These are phyloP conservation scores for Pseudolaguvia tuberculata DNA, from an alignment of 2,113 vertebrate genomes.

Conservation along the genomic window DNA sequence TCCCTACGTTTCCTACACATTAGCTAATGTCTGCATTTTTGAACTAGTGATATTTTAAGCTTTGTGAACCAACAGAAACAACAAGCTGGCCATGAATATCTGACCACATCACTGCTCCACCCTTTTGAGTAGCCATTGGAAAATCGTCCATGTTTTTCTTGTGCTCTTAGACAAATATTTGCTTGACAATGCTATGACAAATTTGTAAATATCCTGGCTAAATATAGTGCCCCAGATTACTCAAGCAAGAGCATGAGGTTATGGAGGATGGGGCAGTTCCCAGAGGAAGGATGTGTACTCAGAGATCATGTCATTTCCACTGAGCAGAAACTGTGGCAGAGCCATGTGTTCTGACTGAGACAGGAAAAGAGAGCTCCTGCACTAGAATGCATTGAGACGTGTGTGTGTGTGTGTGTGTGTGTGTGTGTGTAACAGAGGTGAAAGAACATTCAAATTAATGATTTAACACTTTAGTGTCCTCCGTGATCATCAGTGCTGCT, in stretches of 20 bases:
- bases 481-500: too few relatives aligned
- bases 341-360: neutral
- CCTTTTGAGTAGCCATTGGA: slow-evolving; percentile 12
- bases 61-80: neutral
- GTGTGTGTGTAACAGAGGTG: too few relatives aligned
- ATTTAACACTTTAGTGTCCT: too few relatives aligned
- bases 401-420: too few relatives aligned
- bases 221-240: slow-evolving; percentile 50
- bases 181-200: slow-evolving; percentile 30
- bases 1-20: neutral
- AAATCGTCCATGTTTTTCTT: slow-evolving; percentile 16
- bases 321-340: slow-evolving; percentile 2
- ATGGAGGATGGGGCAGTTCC: slow-evolving; percentile 35
- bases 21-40: neutral
- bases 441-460: too few relatives aligned
- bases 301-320: slow-evolving; percentile 31
- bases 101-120: slow-evolving; percentile 7
- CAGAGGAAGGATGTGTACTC: slow-evolving; percentile 41
- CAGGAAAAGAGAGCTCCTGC: neutral
- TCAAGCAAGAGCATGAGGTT: slow-evolving; percentile 19
- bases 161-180: slow-evolving; percentile 41
- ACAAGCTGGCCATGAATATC: slow-evolving; percentile 12
- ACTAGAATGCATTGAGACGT: neutral
- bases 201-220: slow-evolving; percentile 46
- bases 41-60: neutral